These are phyloP conservation scores for Ibycter americanus DNA, from an alignment of 2,797 vertebrate genomes.

Conservation along the genomic window DNA sequence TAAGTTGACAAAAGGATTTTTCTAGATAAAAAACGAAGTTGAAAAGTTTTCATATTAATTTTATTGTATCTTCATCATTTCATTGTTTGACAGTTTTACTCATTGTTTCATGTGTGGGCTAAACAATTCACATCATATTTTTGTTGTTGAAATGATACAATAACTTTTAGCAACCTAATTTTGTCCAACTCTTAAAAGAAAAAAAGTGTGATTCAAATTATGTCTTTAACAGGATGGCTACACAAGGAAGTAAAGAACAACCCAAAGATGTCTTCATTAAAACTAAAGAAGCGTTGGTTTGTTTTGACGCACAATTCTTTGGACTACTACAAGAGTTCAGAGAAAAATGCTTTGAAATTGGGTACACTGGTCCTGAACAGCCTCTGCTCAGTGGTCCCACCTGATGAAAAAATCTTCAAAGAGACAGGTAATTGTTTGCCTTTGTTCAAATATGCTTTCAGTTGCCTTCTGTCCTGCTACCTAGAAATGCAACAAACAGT, in stretches of 20 bases:
- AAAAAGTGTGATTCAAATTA: not conserved
- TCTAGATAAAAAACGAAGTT: not conserved
- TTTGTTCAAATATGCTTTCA: not conserved
- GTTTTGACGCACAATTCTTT: conserved; percentile 96
- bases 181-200: not conserved
- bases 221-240: conserved; percentile 86
- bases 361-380: conserved; percentile 95
- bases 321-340: conserved; percentile 97
- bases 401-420: conserved; percentile 93
- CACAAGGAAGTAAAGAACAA: conserved; percentile 95
- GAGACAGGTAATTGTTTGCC: conserved; percentile 83
- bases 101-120: not conserved
- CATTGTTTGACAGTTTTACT: not conserved
- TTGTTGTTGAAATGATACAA: not conserved
- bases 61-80: not conserved
- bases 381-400: conserved; percentile 91
- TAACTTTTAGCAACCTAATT: not conserved
- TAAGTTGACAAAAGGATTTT: not conserved
- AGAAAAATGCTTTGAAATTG: conserved; percentile 90
- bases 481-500: not conserved
- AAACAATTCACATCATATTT: not conserved
- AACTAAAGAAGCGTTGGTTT: conserved; percentile 97
- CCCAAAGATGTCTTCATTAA: conserved; percentile 83
- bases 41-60: not conserved
- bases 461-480: not conserved